These are phyloP conservation scores for Heteromyza rotundicornis DNA, from an alignment of 2,888 invertebrate genomes.

Conservation along the genomic window DNA sequence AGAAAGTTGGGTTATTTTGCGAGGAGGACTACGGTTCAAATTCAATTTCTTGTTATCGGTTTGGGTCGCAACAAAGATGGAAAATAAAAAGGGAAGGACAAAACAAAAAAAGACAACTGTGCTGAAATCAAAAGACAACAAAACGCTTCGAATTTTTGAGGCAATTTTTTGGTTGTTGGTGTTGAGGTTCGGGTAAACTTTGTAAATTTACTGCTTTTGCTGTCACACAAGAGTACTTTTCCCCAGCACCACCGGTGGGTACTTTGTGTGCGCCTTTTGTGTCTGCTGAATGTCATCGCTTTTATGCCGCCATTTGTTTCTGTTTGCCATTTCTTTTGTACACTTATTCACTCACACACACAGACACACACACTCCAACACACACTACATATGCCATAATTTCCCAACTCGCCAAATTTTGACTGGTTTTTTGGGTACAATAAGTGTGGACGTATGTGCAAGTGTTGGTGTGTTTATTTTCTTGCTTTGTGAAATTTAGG, in stretches of 20 bases:
- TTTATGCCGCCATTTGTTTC: constrained; percentile 28
- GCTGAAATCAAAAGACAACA: no score
- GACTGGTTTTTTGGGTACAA: background rate
- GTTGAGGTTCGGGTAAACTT: no score
- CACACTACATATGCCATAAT: no score
- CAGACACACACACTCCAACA: no score
- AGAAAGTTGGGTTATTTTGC: no score
- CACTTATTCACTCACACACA: no score
- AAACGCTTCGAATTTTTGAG: no score
- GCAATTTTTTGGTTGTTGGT: no score
- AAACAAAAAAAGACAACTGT: constrained; percentile 13
- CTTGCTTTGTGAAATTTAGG: constrained; percentile 12
- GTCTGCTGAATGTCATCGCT: constrained; percentile 55
- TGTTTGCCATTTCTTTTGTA: background rate
- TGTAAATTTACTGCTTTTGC: no score
- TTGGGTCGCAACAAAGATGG: background rate
- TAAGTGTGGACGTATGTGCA: background rate
- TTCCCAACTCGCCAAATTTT: background rate
- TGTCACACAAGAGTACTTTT: no score
- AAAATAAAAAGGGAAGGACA: constrained; percentile 27
- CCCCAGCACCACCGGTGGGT: constrained; percentile 15
- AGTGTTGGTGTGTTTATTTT: background rate
- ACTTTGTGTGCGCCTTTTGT: constrained; percentile 33
- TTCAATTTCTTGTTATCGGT: constrained; percentile 48
- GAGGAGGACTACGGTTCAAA: constrained; percentile 45